Conservation (phyloP, 2,113 vertebrate species). For the Theristicus caerulescens region DNA sequence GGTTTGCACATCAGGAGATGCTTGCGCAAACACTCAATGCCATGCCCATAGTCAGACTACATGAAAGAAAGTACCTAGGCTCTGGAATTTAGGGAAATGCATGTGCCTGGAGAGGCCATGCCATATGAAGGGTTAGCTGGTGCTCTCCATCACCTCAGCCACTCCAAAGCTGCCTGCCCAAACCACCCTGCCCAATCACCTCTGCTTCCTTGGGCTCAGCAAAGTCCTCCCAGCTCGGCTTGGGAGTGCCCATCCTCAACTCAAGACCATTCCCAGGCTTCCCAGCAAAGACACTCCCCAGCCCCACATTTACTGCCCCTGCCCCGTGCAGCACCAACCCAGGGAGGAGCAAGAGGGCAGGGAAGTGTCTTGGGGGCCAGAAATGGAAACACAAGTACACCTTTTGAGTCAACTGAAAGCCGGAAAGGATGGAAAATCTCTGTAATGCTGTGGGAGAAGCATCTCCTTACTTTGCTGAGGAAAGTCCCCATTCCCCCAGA, state of each 20-base stretch:
- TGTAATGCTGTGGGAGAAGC: neutral
- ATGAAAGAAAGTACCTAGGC: neutral
- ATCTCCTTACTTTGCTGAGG: neutral
- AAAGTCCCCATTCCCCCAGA: neutral
- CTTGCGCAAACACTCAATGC: neutral
- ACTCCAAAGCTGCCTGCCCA: neutral
- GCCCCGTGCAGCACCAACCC: accelerated
- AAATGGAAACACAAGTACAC: neutral
- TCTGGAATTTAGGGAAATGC: too few species aligned
- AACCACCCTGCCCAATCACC: neutral
- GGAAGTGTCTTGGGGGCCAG: neutral
- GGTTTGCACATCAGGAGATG: neutral
- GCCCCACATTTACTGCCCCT: neutral
- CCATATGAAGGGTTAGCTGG: accelerated
- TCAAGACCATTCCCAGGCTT: neutral
- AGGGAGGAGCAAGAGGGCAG: neutral
- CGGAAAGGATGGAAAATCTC: too few species aligned
- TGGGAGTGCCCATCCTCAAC: neutral
- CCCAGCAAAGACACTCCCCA: neutral
- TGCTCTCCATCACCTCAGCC: neutral
- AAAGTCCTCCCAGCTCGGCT: neutral
- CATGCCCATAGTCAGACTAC: too few species aligned
- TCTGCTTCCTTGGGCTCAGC: neutral
- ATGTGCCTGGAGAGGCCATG: neutral
- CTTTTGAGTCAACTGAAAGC: neutral